These are phyloP conservation scores for Eupithecia tripunctaria DNA, from an alignment of 2,888 invertebrate genomes.

Conservation along the genomic window DNA sequence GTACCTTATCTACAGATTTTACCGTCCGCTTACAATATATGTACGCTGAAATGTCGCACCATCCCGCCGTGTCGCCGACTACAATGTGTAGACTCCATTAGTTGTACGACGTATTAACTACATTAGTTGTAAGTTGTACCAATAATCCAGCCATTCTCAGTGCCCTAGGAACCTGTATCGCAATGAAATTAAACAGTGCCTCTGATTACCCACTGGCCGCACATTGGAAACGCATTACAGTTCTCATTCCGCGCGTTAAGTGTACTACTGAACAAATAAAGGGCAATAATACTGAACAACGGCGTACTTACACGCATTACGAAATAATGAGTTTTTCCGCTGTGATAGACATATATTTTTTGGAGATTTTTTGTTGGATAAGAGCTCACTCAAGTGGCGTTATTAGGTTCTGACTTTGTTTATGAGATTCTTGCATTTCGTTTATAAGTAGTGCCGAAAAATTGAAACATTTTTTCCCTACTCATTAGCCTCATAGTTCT, in stretches of 20 bases:
- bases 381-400: not conserved
- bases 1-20: too few relatives aligned
- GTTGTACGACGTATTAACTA: not conserved
- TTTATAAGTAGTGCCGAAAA: not conserved
- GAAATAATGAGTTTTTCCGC: constrained; percentile 3
- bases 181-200: constrained; percentile 38
- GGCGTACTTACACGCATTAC: constrained; percentile 5
- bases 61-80: not conserved
- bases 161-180: constrained; percentile 22
- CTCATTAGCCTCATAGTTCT: not conserved
- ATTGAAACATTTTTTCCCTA: not conserved
- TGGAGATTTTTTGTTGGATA: not conserved
- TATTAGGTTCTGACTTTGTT: not conserved
- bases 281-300: constrained; percentile 14
- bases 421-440: not conserved
- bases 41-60: not conserved
- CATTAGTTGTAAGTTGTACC: not conserved
- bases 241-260: constrained; percentile 34
- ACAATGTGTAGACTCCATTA: not conserved
- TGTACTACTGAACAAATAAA: constrained; percentile 25
- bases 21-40: too few relatives aligned
- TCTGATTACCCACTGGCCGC: constrained; percentile 33
- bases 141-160: constrained; percentile 18
- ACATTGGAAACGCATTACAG: constrained; percentile 37
- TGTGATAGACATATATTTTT: not conserved